Evolutionary conservation across 2,797 vertebrate species (phyloP).

Genomic region (Takifugu rubripes): DNA sequence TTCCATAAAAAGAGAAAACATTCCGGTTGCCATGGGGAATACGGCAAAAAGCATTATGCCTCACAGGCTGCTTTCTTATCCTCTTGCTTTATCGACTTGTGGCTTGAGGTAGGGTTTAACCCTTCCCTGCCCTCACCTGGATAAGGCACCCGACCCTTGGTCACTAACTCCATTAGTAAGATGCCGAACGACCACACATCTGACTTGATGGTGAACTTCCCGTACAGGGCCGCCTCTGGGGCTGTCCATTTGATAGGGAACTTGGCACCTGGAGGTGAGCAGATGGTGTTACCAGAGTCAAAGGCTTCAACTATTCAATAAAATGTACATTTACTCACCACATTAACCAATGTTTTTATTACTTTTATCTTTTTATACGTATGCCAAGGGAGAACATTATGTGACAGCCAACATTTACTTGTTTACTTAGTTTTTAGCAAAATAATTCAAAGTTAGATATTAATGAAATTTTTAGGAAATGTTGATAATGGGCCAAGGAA

Average conservation of each 20-base stretch:
- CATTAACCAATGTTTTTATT: too few relatives aligned
- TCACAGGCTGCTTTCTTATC: constrained; percentile 4
- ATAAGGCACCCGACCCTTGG: constrained; percentile 96
- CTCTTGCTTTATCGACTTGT: constrained; percentile 7
- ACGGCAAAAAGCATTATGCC: background rate
- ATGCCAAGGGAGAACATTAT: too few relatives aligned
- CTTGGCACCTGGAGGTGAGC: constrained; percentile 82
- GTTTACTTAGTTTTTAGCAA: too few relatives aligned
- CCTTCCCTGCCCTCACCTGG: constrained; percentile 80
- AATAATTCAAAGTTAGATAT: too few relatives aligned
- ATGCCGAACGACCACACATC: constrained; percentile 98
- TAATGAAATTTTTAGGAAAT: too few relatives aligned
- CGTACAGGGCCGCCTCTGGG: constrained; percentile 91
- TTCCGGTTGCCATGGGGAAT: constrained; percentile 10
- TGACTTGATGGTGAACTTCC: constrained; percentile 97
- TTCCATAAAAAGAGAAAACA: constrained; percentile 20
- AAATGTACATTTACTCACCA: too few relatives aligned
- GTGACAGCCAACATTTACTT: too few relatives aligned
- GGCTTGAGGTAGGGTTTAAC: background rate
- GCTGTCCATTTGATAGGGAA: constrained; percentile 98
- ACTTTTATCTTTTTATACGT: too few relatives aligned
- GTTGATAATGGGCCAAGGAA: too few relatives aligned
- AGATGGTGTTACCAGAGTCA: background rate
- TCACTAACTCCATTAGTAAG: constrained; percentile 93
- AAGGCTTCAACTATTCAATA: too few relatives aligned